Evolutionary conservation across 2,113 vertebrate genomes (phyloP), one percentile per base, ranked within the genome.

Genomic region (Otolemur garnettii): DNA sequence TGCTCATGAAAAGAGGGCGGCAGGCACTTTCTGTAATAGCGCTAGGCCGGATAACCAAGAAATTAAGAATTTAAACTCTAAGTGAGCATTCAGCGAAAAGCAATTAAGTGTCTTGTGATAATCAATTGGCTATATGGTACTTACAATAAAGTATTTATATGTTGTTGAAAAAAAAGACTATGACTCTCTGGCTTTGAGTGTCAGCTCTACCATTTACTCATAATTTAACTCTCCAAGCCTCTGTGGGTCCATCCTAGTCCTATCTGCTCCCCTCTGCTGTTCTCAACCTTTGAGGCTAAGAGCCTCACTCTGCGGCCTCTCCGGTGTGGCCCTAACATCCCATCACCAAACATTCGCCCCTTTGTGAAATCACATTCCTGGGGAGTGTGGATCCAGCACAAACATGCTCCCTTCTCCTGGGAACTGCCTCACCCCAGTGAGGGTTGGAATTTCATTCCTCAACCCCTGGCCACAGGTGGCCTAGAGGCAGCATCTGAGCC

Each of bases 171-270:
- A 42, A 26, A 24, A 30, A 94, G 18, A 64, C 89, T 24, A 53
- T 22, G 55, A 69, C 26, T 68, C 69, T 78, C 26, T 87, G 17
- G 21, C 8, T 80, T 91, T 95, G 64, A 38, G 21, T 82, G 68
- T 95, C 38, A 90, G 69, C 53, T 88, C 21, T 83, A 66, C 28
- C 26, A 91, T 35, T 90, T 45, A n/a, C n/a, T 64, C 74, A 38
- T 28, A 50, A 84, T 57, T 55, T 69, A 90, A 60, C 42, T 96
- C 68, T 72, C 14, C 72, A 81, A 82, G 24, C 24, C 59, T 59
- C 24, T 10, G 21, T 57, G 78, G 11, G 26, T 89, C 95, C 42
- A 35, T n/a, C 21, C 42, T 42, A 64, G 30, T 74, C 35, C 71
- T 45, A 77, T 21, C 69, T 55, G 3, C 28, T 14, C 33, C 33